Evolutionary conservation across 2,797 vertebrate species (phyloP), one percentile per base, ranked within the genome.

Genomic region (Aeoliscus strigatus): DNA sequence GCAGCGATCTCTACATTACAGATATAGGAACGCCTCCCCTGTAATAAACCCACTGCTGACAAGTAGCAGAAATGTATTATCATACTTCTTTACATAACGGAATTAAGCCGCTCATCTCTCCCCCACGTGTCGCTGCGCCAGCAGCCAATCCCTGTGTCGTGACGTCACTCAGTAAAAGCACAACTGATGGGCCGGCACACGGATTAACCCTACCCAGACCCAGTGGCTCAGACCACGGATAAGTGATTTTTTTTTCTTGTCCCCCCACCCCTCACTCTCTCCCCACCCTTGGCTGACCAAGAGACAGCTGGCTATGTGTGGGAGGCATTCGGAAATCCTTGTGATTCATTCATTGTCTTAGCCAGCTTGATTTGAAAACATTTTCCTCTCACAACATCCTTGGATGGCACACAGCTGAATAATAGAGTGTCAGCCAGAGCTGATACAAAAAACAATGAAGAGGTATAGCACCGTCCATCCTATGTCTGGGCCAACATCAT

Each of bases 131-230:
- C 69, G 36, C 64, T n/a, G 25, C 27, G 7, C 9, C 49, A 8
- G 38, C 61, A 64, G 69, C 87, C 87, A 85, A 83, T 87, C 75
- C 40, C 37, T 14, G 39, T 12, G 26, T 49, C 26, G 73, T 82
- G 82, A 87, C 79, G 73, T 89, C 86, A 87, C 77, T 69, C 44
- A 8, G 80, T 85, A 87, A 89, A 88, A 85, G 84, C 84, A 87
- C 81, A 85, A 81, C 76, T 65, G 80, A 86, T 81, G 82, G 80
- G 68, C 71, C 78, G 75, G 68, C 72, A 32, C 45, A 49, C 41
- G 80, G 89, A 90, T 89, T 89, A 88, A 89, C 81, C 79, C 80
- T 77, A 55, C 81, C n/a, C n/a, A 81, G 70, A 85, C 71, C 77
- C 82, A 73, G 36, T 74, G 73, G 82, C 75, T 85, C 81, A 85